Evolutionary conservation across 2,888 invertebrate genomes (phyloP), one percentile per base, ranked within the genome.

Genomic region (Coleophora deauratella): DNA sequence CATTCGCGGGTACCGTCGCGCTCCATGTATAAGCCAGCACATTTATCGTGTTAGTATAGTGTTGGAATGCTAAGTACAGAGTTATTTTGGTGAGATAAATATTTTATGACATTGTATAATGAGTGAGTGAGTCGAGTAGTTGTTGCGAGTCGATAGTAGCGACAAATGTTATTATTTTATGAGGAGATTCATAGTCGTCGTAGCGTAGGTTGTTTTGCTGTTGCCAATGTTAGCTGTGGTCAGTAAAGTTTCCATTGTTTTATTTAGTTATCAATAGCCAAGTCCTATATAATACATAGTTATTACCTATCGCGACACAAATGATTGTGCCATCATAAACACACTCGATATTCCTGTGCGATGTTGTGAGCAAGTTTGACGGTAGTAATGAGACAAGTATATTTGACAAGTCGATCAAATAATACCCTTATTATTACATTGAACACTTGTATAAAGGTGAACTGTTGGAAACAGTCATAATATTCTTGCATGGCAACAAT

Each of bases 271-370:
- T 4, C 21, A 15, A 7, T 10, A n/a, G 31, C 21, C 21, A 33
- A 41, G 41, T 35, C 6, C 9, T 9, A 28, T 9, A 28, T 28
- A 8, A 8, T 28, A 28, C 6, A 28, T 8, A 9, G 9, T 28
- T 28, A 28, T 28, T 21, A 21, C 21, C 15, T 10, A 28, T 34
- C 9, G 15, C 58, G 69, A 75, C 74, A 75, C 71, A 69, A 63
- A 59, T 57, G 58, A 66, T 70, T 69, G 78, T 78, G 78, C 78
- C 78, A 78, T 77, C 65, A 21, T 21, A 3, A 21, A 21, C 21
- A 21, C 3, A 21, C 48, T 46, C 47, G 49, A 49, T 45, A 49
- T 48, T 46, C 38, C 21, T 21, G 21, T 21, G 21, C 21, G 42
- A 38, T 41, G 46, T 52, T 54, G 52, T 46, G 51, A 51, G 51